These are phyloP conservation scores for Tachuris rubrigastra DNA, from an alignment of 2,113 vertebrate genomes.

Conservation along the genomic window DNA sequence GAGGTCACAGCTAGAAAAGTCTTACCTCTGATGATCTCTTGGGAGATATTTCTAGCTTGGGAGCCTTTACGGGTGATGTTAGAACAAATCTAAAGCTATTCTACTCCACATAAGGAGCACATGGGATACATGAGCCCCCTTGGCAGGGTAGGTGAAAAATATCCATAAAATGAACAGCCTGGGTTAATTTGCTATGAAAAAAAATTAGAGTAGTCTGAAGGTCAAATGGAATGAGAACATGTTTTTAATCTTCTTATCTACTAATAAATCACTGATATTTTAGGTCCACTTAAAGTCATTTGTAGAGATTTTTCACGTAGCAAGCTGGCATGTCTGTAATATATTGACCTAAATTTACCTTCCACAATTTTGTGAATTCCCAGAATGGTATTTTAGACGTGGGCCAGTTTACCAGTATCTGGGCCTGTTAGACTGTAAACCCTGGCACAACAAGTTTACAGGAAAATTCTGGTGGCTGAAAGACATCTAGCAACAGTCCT, in stretches of 20 bases:
- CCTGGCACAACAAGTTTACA: not conserved
- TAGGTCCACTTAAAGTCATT: not conserved
- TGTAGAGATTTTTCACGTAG: slow-evolving; percentile 36
- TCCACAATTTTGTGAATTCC: not conserved
- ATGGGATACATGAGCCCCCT: not conserved
- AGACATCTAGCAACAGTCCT: not conserved
- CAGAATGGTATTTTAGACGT: not conserved
- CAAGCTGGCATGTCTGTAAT: not conserved
- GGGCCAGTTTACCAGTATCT: not conserved
- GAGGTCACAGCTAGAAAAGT: not conserved
- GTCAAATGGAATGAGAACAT: slow-evolving; percentile 45
- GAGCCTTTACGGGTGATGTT: not conserved
- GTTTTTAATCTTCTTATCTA: slow-evolving; percentile 58
- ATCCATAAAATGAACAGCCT: not conserved
- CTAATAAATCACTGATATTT: slow-evolving; percentile 52
- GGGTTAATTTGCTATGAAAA: not conserved
- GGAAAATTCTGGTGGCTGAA: not conserved
- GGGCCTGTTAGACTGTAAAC: not conserved
- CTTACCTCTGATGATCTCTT: not conserved
- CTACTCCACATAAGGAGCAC: not conserved
- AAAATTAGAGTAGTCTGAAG: not conserved
- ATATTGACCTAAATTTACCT: slow-evolving; percentile 27
- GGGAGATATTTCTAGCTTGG: not conserved
- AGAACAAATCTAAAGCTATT: not conserved
- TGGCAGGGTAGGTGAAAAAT: not conserved